phyloP scores from a whole-genome alignment of 2,888 invertebrate genomes.

The Microctonus hyperodae region DNA sequence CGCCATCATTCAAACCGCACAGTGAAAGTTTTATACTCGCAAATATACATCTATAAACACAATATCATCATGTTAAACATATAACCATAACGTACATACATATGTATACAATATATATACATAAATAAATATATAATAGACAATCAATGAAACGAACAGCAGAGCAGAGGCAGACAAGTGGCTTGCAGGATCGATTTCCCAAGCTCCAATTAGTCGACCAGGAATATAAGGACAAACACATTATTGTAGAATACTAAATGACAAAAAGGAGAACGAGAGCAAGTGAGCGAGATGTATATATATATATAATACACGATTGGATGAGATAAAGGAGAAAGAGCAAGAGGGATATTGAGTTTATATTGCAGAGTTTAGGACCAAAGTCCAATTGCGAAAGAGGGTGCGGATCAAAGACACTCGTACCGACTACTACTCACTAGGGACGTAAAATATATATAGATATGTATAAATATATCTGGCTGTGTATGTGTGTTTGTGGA shows the following conservation, averaged over 20 bases:
- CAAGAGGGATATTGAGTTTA: neutral
- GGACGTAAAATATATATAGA: slow-evolving; percentile 9
- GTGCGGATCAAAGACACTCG: slow-evolving; percentile 17
- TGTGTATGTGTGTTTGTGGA: no score
- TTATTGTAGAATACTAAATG: neutral
- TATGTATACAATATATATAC: neutral
- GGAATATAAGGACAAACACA: slow-evolving; percentile 13
- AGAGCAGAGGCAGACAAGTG: slow-evolving; percentile 20
- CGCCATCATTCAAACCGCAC: slow-evolving; percentile 2
- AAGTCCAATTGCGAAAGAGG: slow-evolving; percentile 1
- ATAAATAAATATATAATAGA: slow-evolving; percentile 10
- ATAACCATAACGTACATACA: no score
- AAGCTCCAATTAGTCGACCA: slow-evolving; percentile 20
- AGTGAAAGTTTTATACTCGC: slow-evolving; percentile 4
- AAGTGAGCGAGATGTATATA: neutral
- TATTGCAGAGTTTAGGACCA: slow-evolving; percentile 5
- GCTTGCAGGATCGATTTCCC: slow-evolving; percentile 19
- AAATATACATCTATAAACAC: neutral
- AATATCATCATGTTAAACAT: neutral
- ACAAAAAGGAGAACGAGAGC: neutral
- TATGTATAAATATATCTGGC: no score
- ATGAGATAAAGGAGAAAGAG: neutral
- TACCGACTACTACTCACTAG: slow-evolving; percentile 13
- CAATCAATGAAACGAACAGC: neutral
- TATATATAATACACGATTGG: neutral